These are phyloP conservation scores for Anneissia japonica DNA, from an alignment of 35 echinoderm and acorn worm genomes.

Conservation along the genomic window DNA sequence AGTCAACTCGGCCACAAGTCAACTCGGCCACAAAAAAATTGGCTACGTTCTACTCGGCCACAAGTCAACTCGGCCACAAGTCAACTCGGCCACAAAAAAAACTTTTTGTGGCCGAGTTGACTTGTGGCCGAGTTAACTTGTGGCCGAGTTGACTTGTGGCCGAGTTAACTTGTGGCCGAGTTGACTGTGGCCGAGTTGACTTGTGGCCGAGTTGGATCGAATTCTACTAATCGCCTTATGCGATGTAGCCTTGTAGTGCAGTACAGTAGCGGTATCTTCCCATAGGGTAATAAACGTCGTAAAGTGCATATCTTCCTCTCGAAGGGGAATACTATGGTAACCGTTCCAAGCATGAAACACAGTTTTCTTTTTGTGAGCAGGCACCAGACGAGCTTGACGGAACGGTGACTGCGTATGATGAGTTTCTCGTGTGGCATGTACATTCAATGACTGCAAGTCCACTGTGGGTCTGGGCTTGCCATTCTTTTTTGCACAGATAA, in stretches of 20 bases:
- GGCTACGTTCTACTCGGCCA: too few relatives aligned
- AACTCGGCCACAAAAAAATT: too few relatives aligned
- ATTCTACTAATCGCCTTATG: slow-evolving; percentile 7
- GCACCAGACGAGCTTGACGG: slow-evolving; percentile 7
- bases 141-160: too few relatives aligned
- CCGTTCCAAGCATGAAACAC: slow-evolving; percentile 40
- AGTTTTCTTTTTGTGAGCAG: slow-evolving; percentile 2
- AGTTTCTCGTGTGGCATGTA: slow-evolving; percentile 28
- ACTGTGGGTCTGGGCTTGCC: slow-evolving; percentile 5
- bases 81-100: too few relatives aligned
- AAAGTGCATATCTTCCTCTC: slow-evolving; percentile 17
- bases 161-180: too few relatives aligned
- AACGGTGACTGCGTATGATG: slow-evolving; percentile 37
- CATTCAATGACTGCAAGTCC: slow-evolving; percentile 1
- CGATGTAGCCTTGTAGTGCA: slow-evolving; percentile 8
- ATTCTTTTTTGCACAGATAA: neutral
- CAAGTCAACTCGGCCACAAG: too few relatives aligned
- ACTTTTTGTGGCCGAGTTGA: too few relatives aligned
- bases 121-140: too few relatives aligned
- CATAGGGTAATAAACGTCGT: slow-evolving; percentile 25
- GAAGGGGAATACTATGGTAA: slow-evolving; percentile 26
- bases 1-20: too few relatives aligned
- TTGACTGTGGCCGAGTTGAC: too few relatives aligned
- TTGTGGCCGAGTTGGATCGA: too few relatives aligned
- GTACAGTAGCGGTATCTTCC: slow-evolving; percentile 26